Percentiles rank a stretch among this genome's conserved stretches.
Conservation (phyloP, 2,888 invertebrate species). For the Apamea sordens region DNA sequence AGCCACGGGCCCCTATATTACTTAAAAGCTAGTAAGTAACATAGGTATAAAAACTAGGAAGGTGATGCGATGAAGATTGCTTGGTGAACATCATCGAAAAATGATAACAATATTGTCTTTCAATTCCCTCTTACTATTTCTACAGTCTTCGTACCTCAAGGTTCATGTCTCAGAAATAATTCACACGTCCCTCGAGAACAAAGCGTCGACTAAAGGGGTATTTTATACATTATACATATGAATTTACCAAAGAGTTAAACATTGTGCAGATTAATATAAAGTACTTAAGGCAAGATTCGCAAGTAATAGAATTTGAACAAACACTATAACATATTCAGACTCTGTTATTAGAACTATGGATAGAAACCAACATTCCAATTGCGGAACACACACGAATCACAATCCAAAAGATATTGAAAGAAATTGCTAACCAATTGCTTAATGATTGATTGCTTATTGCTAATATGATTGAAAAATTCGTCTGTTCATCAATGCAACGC, state of each 20-base stretch:
- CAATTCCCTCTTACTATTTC: conserved; percentile 8
- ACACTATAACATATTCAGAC: conserved; percentile 1
- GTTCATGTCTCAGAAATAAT: conserved; percentile 75
- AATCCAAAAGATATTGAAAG: background rate
- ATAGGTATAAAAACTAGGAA: background rate
- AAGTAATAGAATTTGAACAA: conserved; percentile 34
- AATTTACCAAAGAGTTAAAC: conserved; percentile 52
- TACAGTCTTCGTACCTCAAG: conserved; percentile 58
- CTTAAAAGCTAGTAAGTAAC: too few species aligned
- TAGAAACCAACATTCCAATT: background rate
- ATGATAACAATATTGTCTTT: background rate
- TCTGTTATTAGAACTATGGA: background rate
- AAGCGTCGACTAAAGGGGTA: conserved; percentile 72
- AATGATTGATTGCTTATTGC: too few species aligned
- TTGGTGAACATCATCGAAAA: background rate
- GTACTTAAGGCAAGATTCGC: conserved; percentile 25
- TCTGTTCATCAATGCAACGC: background rate
- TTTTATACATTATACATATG: conserved; percentile 67
- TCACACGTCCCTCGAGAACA: conserved; percentile 75
- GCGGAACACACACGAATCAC: background rate
- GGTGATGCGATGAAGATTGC: background rate
- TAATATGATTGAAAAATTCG: too few species aligned
- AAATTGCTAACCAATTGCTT: background rate
- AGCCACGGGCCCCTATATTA: too few species aligned
- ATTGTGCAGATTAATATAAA: conserved; percentile 44